phyloP scores from a whole-genome alignment of 2,797 vertebrate species.

The Gymnodraco acuticeps region DNA sequence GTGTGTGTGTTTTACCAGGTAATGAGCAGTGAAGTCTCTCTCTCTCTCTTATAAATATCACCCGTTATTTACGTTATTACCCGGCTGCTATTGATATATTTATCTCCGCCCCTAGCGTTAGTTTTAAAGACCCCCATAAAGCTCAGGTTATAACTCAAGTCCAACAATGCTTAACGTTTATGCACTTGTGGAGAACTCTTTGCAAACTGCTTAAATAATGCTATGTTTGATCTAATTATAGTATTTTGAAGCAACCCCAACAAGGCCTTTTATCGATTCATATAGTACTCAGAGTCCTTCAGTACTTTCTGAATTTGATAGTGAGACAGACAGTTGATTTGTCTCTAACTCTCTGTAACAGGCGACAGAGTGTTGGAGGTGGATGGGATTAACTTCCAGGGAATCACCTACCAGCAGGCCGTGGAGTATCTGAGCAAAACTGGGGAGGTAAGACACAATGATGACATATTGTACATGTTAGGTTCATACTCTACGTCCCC shows the following conservation, averaged over 20 bases:
- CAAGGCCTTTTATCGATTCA: background rate
- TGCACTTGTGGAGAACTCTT: background rate
- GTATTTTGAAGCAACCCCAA: background rate
- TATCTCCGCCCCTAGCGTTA: no score
- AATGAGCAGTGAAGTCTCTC: no score
- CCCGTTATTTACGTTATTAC: no score
- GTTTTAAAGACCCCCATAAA: no score
- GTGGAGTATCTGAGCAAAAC: constrained; percentile 88
- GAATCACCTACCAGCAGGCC: constrained; percentile 89
- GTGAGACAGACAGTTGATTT: background rate
- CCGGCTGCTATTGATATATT: no score
- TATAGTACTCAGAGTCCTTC: background rate
- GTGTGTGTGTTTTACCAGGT: no score
- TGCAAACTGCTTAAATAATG: background rate
- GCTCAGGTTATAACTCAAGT: background rate
- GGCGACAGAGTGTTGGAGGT: constrained; percentile 90
- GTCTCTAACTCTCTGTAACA: constrained; percentile 48
- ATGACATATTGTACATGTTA: no score
- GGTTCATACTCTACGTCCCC: no score
- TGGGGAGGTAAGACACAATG: constrained; percentile 80
- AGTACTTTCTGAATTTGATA: background rate
- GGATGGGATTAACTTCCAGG: constrained; percentile 84
- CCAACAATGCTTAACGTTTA: background rate
- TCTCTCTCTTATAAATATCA: no score
- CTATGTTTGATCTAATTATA: background rate